These are phyloP conservation scores for Rynchops niger DNA, from an alignment of 2,113 vertebrate species.

Conservation along the genomic window DNA sequence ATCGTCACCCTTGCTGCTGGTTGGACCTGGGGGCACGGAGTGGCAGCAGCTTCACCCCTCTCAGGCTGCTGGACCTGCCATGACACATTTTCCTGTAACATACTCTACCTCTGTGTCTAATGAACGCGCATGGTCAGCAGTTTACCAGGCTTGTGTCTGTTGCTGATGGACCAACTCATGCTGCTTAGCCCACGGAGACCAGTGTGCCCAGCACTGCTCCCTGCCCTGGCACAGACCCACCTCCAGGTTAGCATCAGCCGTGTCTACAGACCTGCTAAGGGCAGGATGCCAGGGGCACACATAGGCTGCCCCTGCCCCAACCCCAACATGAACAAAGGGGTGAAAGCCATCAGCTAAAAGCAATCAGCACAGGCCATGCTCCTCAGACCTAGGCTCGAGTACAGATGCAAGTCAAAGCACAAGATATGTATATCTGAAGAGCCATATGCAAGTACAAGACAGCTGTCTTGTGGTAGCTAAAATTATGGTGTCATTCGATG, in stretches of 20 bases:
- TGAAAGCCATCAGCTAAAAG: background rate
- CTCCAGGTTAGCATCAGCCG: background rate
- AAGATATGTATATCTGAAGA: background rate
- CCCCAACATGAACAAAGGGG: no score
- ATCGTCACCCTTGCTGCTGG: background rate
- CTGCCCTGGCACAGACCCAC: background rate
- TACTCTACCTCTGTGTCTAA: background rate
- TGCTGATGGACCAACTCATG: rapidly evolving
- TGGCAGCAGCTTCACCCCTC: rapidly evolving
- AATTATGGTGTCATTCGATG: background rate
- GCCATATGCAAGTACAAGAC: background rate
- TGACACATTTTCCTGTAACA: background rate
- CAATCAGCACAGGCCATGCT: background rate
- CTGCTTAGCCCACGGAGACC: background rate
- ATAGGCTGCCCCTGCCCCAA: background rate
- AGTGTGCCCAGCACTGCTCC: background rate
- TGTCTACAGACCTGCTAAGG: background rate
- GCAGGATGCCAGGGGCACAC: no score
- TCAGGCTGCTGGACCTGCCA: background rate
- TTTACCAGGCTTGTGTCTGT: background rate
- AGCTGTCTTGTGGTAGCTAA: background rate
- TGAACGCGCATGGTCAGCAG: background rate
- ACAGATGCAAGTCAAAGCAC: background rate
- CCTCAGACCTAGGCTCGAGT: background rate
- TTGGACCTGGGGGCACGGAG: background rate